These are phyloP conservation scores for Sciurus carolinensis DNA, from an alignment of 2,797 vertebrate species.

Conservation along the genomic window DNA sequence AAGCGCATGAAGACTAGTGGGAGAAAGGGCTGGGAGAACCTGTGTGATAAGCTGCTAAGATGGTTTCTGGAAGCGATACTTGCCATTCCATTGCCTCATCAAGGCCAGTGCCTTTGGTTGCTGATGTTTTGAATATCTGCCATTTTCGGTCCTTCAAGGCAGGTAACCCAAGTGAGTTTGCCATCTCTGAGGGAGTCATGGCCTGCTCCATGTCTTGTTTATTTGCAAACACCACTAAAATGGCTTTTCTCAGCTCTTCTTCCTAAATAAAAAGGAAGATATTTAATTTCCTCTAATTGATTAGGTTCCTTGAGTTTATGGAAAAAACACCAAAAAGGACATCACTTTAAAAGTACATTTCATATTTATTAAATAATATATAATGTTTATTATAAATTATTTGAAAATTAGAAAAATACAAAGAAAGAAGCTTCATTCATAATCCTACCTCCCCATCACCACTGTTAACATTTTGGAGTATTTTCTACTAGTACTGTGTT, in stretches of 20 bases:
- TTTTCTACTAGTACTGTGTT: slow-evolving; percentile 13
- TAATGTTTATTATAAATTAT: slow-evolving; percentile 10
- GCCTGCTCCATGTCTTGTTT: slow-evolving; percentile 99
- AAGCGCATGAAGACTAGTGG: background rate
- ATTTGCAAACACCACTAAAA: slow-evolving; percentile 99
- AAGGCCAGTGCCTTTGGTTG: too few relatives aligned
- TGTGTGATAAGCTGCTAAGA: background rate
- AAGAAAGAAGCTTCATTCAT: slow-evolving; percentile 14
- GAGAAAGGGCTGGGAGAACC: background rate
- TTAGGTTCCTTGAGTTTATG: background rate
- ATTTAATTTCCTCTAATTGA: slow-evolving; percentile 23
- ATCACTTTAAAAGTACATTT: slow-evolving; percentile 48
- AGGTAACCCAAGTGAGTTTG: slow-evolving; percentile 89
- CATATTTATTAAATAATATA: slow-evolving; percentile 33
- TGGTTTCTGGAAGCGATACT: slow-evolving; percentile 67
- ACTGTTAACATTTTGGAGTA: background rate
- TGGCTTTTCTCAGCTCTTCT: slow-evolving; percentile 98
- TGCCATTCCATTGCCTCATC: slow-evolving; percentile 99
- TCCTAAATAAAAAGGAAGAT: slow-evolving; percentile 90
- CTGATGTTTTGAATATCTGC: too few relatives aligned
- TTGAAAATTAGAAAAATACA: slow-evolving; percentile 10
- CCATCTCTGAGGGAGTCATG: slow-evolving; percentile 98
- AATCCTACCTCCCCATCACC: background rate
- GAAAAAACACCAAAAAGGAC: background rate
- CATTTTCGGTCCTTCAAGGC: too few relatives aligned